phyloP scores from a whole-genome alignment of 2,113 vertebrate genomes.

The Archocentrus centrarchus region DNA sequence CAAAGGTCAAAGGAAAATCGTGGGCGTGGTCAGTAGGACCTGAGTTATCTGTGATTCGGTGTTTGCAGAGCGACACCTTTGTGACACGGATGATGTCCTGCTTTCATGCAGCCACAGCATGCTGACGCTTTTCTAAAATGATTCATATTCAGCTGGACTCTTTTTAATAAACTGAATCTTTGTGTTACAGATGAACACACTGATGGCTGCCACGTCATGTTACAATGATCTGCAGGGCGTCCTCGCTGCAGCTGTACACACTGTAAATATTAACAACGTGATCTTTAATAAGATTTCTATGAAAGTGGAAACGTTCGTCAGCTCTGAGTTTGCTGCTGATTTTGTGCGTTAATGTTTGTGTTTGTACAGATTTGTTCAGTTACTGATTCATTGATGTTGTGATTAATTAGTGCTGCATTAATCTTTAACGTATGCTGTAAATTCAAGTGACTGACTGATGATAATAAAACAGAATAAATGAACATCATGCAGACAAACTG shows the following conservation, averaged over 20 bases:
- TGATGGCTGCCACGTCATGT: constrained; percentile 89
- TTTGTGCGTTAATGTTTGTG: background rate
- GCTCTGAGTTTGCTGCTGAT: constrained; percentile 5
- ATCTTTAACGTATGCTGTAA: background rate
- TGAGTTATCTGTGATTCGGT: too few relatives aligned
- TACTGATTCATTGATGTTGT: constrained; percentile 25
- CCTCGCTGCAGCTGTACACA: constrained; percentile 41
- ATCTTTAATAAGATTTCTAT: background rate
- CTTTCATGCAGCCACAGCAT: background rate
- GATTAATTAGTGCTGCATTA: constrained; percentile 5
- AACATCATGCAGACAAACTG: background rate
- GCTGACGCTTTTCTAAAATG: background rate
- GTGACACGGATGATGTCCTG: background rate
- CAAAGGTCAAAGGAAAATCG: too few relatives aligned
- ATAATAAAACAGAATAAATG: constrained; percentile 6
- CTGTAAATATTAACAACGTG: constrained; percentile 43
- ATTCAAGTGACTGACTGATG: background rate
- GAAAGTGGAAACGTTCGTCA: background rate
- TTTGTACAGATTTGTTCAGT: constrained; percentile 12
- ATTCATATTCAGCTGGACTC: background rate
- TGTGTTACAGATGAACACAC: constrained; percentile 86
- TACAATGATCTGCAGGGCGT: constrained; percentile 82
- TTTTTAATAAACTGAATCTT: background rate
- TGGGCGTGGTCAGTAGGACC: too few relatives aligned
- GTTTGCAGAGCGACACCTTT: too few relatives aligned